These are phyloP conservation scores for Drosophila imparisetae DNA, from an alignment of 2,888 invertebrate genomes.

Conservation along the genomic window DNA sequence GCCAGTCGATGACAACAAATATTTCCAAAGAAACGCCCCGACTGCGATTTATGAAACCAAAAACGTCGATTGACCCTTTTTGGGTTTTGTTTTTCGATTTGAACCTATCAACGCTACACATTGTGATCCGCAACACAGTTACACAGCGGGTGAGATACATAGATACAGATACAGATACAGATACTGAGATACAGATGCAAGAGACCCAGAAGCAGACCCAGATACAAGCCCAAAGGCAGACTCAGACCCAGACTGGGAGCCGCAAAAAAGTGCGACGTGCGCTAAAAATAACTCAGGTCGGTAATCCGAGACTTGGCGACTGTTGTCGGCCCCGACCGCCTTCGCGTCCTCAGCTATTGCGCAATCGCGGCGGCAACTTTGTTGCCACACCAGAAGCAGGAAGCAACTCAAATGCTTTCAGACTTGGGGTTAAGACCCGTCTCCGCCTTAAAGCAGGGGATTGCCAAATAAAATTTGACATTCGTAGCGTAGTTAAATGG, in stretches of 20 bases:
- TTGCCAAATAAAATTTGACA: conserved; percentile 10
- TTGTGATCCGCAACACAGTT: conserved; percentile 35
- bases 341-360: conserved; percentile 56
- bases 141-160: conserved; percentile 23
- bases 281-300: conserved; percentile 58
- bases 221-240: conserved; percentile 9
- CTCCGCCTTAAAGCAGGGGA: neutral
- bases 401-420: conserved; percentile 36
- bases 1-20: conserved; percentile 23
- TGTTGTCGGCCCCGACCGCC: conserved; percentile 24
- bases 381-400: conserved; percentile 51
- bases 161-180: conserved; percentile 18
- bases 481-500: conserved; percentile 20
- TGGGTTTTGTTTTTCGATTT: conserved; percentile 13
- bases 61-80: conserved; percentile 66
- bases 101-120: conserved; percentile 25
- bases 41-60: conserved; percentile 51
- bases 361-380: conserved; percentile 70
- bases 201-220: conserved; percentile 7
- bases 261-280: conserved; percentile 26
- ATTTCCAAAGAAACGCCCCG: conserved; percentile 57
- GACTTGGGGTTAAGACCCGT: conserved; percentile 15
- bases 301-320: conserved; percentile 27
- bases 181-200: conserved; percentile 8
- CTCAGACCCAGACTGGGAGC: conserved; percentile 14